Conservation (phyloP, 2,113 vertebrate genomes). For the Tiliqua scincoides region DNA sequence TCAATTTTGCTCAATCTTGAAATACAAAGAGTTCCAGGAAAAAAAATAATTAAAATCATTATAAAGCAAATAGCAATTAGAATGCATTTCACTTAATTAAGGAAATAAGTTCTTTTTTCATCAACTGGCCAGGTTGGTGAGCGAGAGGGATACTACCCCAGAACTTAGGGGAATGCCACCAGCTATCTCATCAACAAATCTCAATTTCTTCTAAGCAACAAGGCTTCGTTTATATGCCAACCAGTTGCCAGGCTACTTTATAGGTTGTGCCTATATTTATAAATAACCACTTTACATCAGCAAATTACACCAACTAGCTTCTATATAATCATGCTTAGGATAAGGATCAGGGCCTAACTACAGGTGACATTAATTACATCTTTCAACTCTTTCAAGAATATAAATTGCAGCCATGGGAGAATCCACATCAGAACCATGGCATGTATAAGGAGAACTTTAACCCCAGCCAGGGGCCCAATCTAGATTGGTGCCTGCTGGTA, state of each 20-base stretch:
- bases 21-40: not conserved
- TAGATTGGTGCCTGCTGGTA: too few species aligned
- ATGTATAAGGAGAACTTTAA: too few species aligned
- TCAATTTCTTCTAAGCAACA: not conserved
- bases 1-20: not conserved
- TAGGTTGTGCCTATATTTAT: not conserved
- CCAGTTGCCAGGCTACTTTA: not conserved
- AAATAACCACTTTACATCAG: not conserved
- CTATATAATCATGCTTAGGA: not conserved
- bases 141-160: not conserved
- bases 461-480: too few species aligned
- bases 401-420: too few species aligned
- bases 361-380: not conserved
- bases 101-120: not conserved
- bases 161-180: not conserved
- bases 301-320: not conserved
- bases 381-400: too few species aligned
- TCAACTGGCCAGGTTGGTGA: not conserved
- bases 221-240: not conserved
- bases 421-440: too few species aligned
- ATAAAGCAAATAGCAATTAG: conserved; percentile 3
- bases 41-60: conserved; percentile 5
- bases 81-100: conserved; percentile 1
- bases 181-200: not conserved
- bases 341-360: not conserved